phyloP scores from a whole-genome alignment of 30 jellyfish, hydroid and myxozoan species.

The Cassiopea xamachana region DNA sequence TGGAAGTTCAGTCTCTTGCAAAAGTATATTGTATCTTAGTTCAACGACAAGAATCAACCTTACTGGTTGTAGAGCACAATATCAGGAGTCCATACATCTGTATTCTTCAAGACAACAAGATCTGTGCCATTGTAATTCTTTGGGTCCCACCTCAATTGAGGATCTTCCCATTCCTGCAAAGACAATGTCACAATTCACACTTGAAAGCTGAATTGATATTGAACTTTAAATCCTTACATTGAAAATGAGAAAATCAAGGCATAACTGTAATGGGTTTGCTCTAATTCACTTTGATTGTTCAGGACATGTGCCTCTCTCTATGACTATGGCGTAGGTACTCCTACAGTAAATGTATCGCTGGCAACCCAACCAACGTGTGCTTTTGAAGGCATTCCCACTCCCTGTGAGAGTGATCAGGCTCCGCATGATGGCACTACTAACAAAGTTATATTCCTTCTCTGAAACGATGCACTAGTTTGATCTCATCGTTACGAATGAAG shows the following conservation, averaged over 20 bases:
- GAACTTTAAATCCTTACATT: background rate
- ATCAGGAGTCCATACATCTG: conserved; percentile 52
- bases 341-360: too few species aligned
- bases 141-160: conserved; percentile 39
- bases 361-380: too few species aligned
- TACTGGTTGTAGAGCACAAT: conserved; percentile 49
- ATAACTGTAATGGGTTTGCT: background rate
- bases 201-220: background rate
- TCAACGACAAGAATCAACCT: background rate
- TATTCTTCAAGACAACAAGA: conserved; percentile 3
- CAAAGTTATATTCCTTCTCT: too few species aligned
- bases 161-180: conserved; percentile 47
- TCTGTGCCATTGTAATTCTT: conserved; percentile 32
- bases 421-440: too few species aligned
- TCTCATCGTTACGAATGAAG: too few species aligned
- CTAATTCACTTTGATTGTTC: too few species aligned
- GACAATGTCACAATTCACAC: background rate
- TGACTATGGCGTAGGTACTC: too few species aligned
- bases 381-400: too few species aligned
- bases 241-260: background rate
- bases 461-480: too few species aligned
- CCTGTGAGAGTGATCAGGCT: too few species aligned
- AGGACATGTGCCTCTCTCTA: too few species aligned
- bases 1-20: too few species aligned
- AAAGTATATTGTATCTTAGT: background rate